Evolutionary conservation across 92 coral and sea anemone genomes (phyloP).

Genomic region (Epizoanthus rinbou): DNA sequence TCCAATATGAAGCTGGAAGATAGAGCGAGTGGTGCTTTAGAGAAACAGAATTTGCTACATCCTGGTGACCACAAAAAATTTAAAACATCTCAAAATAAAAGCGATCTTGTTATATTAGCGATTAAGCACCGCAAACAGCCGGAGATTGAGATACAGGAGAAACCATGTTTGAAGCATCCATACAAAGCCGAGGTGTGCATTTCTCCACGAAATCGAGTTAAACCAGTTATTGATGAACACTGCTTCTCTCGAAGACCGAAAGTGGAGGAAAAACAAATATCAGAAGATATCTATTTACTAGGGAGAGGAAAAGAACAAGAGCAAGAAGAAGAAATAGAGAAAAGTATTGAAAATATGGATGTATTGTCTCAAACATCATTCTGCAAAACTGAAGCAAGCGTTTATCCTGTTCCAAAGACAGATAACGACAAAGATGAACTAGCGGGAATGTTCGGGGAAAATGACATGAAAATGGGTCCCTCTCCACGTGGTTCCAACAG

Average conservation of each 20-base stretch:
- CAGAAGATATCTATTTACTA: neutral
- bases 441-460: neutral
- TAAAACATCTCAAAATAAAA: neutral
- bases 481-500: neutral
- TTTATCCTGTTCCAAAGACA: neutral
- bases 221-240: neutral
- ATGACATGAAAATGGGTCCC: neutral
- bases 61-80: neutral
- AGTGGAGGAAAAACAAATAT: neutral
- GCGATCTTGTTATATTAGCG: neutral
- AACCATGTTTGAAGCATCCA: neutral
- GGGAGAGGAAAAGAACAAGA: neutral
- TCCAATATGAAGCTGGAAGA: neutral
- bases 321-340: neutral
- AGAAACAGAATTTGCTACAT: neutral
- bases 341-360: neutral
- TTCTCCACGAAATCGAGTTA: conserved; percentile 3
- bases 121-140: neutral
- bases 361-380: neutral
- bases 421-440: neutral
- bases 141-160: neutral
- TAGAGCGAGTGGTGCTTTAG: neutral
- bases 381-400: conserved; percentile 1
- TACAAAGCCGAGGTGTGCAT: conserved; percentile 28
- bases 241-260: too few species aligned